Evolutionary conservation across 2,113 vertebrate species (phyloP).

Genomic region (Alces alces): DNA sequence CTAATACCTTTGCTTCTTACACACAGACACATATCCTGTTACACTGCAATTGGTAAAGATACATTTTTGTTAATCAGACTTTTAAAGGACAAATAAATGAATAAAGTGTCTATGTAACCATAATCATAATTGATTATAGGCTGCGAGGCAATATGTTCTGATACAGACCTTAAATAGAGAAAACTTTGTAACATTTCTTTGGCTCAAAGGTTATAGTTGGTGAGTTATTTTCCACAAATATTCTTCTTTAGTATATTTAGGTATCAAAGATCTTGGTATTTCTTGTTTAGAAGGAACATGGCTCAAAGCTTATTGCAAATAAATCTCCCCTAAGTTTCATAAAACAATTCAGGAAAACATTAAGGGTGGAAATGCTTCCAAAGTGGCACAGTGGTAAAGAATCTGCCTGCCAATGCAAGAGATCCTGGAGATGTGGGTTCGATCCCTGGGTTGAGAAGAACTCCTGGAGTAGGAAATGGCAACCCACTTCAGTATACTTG

Average conservation of each 20-base stretch:
- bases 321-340: neutral
- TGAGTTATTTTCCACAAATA: neutral
- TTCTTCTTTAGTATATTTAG: neutral
- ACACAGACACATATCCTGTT: neutral
- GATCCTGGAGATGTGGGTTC: rapidly evolving
- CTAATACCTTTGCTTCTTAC: neutral
- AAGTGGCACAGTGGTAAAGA: neutral
- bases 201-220: neutral
- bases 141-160: neutral
- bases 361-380: neutral
- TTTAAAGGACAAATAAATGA: neutral
- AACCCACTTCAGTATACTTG: neutral
- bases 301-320: neutral
- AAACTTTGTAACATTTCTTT: neutral
- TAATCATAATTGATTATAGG: neutral
- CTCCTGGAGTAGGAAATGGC: neutral
- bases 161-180: neutral
- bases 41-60: neutral
- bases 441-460: neutral
- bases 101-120: neutral
- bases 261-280: neutral
- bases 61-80: conserved; percentile 1
- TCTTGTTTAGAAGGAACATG: neutral
- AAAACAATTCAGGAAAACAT: neutral
- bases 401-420: neutral